phyloP scores from a whole-genome alignment of 2,797 vertebrate genomes.

The Forpus xanthops region DNA sequence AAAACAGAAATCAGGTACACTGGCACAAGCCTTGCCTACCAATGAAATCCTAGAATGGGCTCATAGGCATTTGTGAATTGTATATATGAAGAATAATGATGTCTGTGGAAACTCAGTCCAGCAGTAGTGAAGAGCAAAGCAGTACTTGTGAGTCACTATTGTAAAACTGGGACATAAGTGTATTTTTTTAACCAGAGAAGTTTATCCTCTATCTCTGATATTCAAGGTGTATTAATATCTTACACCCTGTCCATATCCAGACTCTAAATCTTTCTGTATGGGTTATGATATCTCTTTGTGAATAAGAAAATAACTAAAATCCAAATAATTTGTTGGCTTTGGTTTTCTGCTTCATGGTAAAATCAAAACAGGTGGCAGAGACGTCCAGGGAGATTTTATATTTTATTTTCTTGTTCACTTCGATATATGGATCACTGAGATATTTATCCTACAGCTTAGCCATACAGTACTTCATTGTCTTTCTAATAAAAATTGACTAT shows the following conservation, averaged over 20 bases:
- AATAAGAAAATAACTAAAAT: background rate
- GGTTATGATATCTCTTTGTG: background rate
- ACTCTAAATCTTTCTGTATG: background rate
- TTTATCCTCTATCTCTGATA: background rate
- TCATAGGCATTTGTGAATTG: background rate
- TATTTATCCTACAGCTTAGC: background rate
- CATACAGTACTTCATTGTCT: background rate
- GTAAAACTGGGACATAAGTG: background rate
- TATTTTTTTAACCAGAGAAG: background rate
- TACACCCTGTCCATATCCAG: background rate
- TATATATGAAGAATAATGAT: background rate
- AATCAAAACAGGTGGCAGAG: background rate
- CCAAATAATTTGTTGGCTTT: background rate
- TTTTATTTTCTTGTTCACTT: background rate
- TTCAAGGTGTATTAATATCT: background rate
- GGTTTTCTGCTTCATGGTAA: background rate
- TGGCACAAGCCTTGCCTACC: background rate
- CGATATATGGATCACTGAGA: background rate
- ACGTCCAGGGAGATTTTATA: background rate
- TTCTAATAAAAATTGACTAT: background rate
- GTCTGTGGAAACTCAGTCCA: background rate
- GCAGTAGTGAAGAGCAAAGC: background rate
- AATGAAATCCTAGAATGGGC: background rate
- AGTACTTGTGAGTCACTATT: background rate
- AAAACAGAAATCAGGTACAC: background rate